These are phyloP conservation scores for Argyrosomus japonicus DNA, from an alignment of 2,113 vertebrate species.

Conservation along the genomic window DNA sequence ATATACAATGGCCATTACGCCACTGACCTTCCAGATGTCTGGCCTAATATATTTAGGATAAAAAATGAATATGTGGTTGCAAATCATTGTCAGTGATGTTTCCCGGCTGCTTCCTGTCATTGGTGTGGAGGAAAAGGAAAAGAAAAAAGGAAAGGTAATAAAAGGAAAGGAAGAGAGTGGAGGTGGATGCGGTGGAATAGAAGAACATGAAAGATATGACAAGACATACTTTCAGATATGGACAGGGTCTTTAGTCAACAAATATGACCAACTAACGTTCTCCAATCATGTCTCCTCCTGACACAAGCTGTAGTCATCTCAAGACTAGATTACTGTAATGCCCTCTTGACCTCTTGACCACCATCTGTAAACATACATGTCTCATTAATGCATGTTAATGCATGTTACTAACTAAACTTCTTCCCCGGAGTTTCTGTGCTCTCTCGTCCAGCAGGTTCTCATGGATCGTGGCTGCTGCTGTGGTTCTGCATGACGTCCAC, in stretches of 20 bases:
- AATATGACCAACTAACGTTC: not conserved
- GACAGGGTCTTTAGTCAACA: not conserved
- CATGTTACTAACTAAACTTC: no score
- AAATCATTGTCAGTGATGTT: constrained; percentile 68
- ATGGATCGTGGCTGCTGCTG: no score
- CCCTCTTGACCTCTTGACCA: no score
- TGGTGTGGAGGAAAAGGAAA: not conserved
- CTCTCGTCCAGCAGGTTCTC: no score
- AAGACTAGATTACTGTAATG: no score
- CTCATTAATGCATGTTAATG: no score
- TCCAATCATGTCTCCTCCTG: no score
- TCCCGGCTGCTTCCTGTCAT: constrained; percentile 55
- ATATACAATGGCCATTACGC: constrained; percentile 76
- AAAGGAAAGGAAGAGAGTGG: not conserved
- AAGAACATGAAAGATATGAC: not conserved
- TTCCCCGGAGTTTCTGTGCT: no score
- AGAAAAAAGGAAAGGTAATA: not conserved
- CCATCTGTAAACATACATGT: no score
- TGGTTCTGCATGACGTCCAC: no score
- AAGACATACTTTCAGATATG: not conserved
- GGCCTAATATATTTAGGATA: constrained; percentile 75
- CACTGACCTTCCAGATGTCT: constrained; percentile 72
- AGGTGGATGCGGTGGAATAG: not conserved
- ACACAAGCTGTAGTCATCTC: no score
- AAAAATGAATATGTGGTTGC: constrained; percentile 71